A percentile compares a stretch with the other conserved stretches of the same genome.
Conservation (phyloP, 2,797 vertebrate genomes). For the Rhinoraja longicauda region DNA sequence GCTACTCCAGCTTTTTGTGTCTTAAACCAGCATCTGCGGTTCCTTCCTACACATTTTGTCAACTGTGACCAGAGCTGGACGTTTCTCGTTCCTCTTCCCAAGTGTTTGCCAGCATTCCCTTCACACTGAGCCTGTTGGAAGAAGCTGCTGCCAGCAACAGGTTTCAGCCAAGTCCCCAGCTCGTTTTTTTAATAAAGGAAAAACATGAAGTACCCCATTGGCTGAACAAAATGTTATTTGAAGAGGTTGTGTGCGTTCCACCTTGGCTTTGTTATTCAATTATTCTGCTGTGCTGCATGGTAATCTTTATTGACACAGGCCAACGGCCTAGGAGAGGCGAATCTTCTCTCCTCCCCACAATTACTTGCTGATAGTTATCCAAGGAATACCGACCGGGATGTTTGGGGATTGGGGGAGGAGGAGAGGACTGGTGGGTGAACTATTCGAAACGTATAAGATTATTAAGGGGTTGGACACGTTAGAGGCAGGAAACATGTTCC, state of each 20-base stretch:
- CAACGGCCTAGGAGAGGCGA: not conserved
- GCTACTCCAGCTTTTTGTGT: no score
- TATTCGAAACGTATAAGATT: no score
- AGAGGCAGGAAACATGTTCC: no score
- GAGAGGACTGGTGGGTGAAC: not conserved
- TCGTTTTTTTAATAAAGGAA: not conserved
- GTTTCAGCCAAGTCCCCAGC: not conserved
- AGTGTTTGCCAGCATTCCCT: not conserved
- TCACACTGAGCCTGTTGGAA: not conserved
- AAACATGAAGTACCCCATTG: constrained; percentile 7
- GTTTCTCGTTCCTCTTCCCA: not conserved
- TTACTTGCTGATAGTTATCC: not conserved
- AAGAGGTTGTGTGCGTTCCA: constrained; percentile 23
- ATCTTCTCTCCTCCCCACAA: not conserved
- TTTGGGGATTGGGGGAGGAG: not conserved
- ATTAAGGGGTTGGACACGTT: no score
- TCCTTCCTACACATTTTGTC: no score
- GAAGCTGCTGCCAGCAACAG: not conserved
- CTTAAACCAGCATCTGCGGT: no score
- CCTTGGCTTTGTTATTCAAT: constrained; percentile 33
- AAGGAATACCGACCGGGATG: not conserved
- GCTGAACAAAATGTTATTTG: constrained; percentile 35
- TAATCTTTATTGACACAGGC: constrained; percentile 1
- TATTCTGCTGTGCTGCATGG: not conserved
- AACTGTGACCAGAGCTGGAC: not conserved